Conservation (phyloP, 2,888 invertebrate species). For the Oxycera nigricornis region DNA sequence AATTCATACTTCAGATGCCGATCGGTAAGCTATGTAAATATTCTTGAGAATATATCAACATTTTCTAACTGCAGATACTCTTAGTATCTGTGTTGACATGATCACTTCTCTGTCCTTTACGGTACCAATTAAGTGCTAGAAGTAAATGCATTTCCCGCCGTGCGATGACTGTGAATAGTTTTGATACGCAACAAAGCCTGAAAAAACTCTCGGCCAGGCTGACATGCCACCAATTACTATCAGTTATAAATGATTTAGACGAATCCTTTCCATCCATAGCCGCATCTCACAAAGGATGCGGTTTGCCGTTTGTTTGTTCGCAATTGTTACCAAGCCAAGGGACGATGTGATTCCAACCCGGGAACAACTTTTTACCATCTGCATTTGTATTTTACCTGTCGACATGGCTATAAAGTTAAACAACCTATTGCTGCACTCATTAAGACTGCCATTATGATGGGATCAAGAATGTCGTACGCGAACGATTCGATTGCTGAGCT, state of each 20-base stretch:
- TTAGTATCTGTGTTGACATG: background rate
- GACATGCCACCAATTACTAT: slow-evolving; percentile 18
- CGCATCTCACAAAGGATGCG: background rate
- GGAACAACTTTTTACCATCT: slow-evolving; percentile 23
- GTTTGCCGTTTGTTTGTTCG: background rate
- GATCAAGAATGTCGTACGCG: background rate
- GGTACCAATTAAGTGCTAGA: slow-evolving; percentile 23
- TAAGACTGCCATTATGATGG: slow-evolving; percentile 15
- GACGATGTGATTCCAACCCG: slow-evolving; percentile 3
- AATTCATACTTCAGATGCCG: no score
- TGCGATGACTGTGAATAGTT: background rate
- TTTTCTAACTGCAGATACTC: no score
- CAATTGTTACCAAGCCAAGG: background rate
- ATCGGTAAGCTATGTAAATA: no score
- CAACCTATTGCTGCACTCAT: slow-evolving; percentile 24
- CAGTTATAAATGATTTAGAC: background rate
- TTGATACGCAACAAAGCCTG: background rate
- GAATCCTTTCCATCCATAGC: background rate
- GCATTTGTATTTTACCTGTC: slow-evolving; percentile 38
- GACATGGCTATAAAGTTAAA: slow-evolving; percentile 41
- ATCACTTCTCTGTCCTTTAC: background rate
- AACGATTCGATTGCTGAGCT: slow-evolving; percentile 4
- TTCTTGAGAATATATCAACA: no score
- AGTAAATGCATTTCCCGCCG: slow-evolving; percentile 1
- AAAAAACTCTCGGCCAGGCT: background rate